phyloP scores from a whole-genome alignment of 2,888 invertebrate species.

The Machimus rusticus region DNA sequence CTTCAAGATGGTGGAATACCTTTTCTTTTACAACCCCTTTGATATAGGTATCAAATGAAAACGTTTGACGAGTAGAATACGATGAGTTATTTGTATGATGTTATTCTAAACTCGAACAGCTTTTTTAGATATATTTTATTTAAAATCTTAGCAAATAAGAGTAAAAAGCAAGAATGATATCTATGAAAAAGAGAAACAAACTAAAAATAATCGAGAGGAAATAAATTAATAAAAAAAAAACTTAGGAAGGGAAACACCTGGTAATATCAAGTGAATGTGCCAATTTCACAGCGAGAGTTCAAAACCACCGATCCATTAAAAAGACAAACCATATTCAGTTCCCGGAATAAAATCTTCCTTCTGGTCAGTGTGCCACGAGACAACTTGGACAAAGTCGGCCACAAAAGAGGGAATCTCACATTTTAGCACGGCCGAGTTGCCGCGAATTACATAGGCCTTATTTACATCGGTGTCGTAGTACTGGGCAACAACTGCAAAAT shows the following conservation, averaged over 20 bases:
- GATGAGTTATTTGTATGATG: too few relatives aligned
- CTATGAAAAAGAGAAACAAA: neutral
- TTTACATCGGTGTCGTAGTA: constrained; percentile 91
- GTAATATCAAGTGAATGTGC: neutral
- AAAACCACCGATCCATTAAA: neutral
- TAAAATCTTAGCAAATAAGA: neutral
- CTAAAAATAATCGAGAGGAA: neutral
- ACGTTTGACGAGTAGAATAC: too few relatives aligned
- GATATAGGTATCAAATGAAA: too few relatives aligned
- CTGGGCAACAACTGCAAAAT: constrained; percentile 80
- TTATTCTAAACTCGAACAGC: too few relatives aligned
- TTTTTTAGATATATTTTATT: too few relatives aligned
- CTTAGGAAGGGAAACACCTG: neutral
- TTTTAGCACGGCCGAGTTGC: constrained; percentile 86
- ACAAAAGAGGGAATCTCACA: constrained; percentile 93
- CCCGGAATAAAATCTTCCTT: constrained; percentile 61
- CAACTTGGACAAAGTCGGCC: constrained; percentile 87
- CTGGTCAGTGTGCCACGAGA: constrained; percentile 83
- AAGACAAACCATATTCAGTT: constrained; percentile 62
- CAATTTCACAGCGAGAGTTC: neutral
- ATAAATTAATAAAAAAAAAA: neutral
- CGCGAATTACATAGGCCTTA: constrained; percentile 88
- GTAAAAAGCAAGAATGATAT: neutral
- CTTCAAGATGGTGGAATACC: too few relatives aligned
- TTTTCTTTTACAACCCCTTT: too few relatives aligned